Percentiles rank a stretch among this genome's conserved stretches.
phyloP scores from a whole-genome alignment of 2,888 invertebrate species.

The Fissipunctia ypsillon region DNA sequence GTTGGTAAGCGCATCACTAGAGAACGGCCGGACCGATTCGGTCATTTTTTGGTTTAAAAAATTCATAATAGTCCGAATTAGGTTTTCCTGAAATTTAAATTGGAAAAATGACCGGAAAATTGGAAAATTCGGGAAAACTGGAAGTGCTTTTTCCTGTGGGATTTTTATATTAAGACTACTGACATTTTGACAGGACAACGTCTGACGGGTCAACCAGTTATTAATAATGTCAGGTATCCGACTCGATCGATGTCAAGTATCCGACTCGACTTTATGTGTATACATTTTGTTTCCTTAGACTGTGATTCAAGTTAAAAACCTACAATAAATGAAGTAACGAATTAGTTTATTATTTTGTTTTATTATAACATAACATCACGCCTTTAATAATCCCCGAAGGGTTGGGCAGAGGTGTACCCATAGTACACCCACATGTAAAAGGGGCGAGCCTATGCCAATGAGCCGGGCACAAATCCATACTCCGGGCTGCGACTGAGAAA shows the following conservation, averaged over 20 bases:
- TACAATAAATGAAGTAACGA: conserved; percentile 59
- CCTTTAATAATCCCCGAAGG: not conserved
- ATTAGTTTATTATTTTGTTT: conserved; percentile 36
- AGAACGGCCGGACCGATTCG: not conserved
- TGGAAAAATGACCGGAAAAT: not conserved
- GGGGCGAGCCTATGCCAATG: not conserved
- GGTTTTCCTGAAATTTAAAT: not conserved
- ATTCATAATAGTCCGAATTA: too few species aligned
- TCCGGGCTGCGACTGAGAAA: not conserved
- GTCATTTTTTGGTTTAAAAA: not conserved
- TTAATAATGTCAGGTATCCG: conserved; percentile 47
- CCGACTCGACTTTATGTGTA: too few species aligned
- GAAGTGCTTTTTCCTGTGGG: not conserved
- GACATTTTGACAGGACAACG: not conserved
- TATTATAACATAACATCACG: not conserved
- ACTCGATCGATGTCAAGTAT: too few species aligned
- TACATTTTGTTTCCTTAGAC: too few species aligned
- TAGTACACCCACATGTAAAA: not conserved
- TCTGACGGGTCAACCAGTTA: too few species aligned
- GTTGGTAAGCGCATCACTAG: too few species aligned
- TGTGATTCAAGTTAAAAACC: conserved; percentile 57
- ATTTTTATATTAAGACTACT: not conserved
- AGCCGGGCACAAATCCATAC: not conserved
- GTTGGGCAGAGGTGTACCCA: not conserved
- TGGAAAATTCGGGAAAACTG: not conserved